Base-by-base conservation (phyloP, 2,113 vertebrate species). In the Naja naja region DNA sequence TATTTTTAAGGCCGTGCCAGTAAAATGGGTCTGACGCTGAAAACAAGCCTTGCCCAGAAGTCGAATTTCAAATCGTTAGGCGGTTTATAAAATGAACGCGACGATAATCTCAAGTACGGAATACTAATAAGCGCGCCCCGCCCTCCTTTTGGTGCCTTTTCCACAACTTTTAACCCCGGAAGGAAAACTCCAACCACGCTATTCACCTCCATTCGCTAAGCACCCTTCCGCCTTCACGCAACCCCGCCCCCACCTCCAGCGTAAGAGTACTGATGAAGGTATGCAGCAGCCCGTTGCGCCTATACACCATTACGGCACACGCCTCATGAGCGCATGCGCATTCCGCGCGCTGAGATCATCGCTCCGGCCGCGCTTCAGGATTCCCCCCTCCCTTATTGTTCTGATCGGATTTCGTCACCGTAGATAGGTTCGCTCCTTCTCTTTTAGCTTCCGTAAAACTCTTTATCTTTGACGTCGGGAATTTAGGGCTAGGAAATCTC, bases 351-450 rank as follows among this genome's bases (percentile, higher is more conserved):
- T 95, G 86, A 96, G 49, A 92, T 95, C 94, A 95, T 90, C 90
- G 69, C 30, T 53, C 55, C 30, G 11, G 30, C 49, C 0, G 4
- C 47, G 2, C 8, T 54, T 34, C 47, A 81, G 18, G 34, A 43
- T 20, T 25, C 56, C 27, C 20, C 30, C 27, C 16, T 18, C 55
- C 91, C 85, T 23, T n/a, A 23, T 87, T n/a, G 12, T 69, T 20
- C 92, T 90, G 64, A 94, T 60, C 93, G 87, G 92, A 93, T 86
- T 74, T 52, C 27, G 49, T 49, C 64, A 85, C 64, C 1, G 34
- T 85, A 14, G 14, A 55, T 53, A 14, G 53, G 45, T n/a, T 52
- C 30, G 47, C 8, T 20, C 9, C 22, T 58, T 58, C 9, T 58
- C 22, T 30, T 25, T 64, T 89, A 81, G 22, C 30, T 89, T 55